These are phyloP conservation scores for Epizoanthus stellaris DNA, from an alignment of 92 coral and sea anemone genomes.

Conservation along the genomic window DNA sequence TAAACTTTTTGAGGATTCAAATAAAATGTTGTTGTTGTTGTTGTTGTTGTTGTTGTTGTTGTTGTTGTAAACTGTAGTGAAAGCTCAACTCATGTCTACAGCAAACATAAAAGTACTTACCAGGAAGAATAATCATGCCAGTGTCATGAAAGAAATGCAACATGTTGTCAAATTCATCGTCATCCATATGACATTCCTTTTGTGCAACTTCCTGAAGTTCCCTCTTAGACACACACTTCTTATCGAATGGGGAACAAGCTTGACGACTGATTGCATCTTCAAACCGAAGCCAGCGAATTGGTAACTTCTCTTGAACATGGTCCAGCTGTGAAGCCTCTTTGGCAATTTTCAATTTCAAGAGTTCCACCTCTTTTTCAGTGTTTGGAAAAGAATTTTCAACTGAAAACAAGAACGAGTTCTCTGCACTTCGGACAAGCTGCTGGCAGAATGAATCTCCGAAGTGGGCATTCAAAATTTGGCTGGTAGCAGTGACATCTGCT, in stretches of 20 bases:
- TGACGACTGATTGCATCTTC: constrained; percentile 50
- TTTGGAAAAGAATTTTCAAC: constrained; percentile 51
- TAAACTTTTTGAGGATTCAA: too few species aligned
- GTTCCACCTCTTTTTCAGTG: constrained; percentile 49
- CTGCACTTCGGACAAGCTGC: constrained; percentile 43
- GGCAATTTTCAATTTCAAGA: constrained; percentile 29
- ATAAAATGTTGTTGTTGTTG: too few species aligned
- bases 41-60: too few species aligned
- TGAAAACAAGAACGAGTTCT: constrained; percentile 34
- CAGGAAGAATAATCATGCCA: constrained; percentile 53
- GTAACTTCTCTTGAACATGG: constrained; percentile 48
- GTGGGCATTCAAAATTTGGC: constrained; percentile 26
- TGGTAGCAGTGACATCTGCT: background rate
- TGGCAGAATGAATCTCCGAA: constrained; percentile 46
- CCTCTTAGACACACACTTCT: constrained; percentile 29
- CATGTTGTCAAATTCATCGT: constrained; percentile 55
- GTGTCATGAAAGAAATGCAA: constrained; percentile 56
- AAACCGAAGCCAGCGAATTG: constrained; percentile 55
- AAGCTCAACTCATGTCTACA: too few species aligned
- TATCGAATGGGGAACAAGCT: constrained; percentile 1
- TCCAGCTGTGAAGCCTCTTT: constrained; percentile 43
- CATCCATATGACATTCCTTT: constrained; percentile 37
- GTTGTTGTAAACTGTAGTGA: too few species aligned
- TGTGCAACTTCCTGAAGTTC: constrained; percentile 26
- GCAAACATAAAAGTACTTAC: constrained; percentile 1